phyloP scores from a whole-genome alignment of 2,113 vertebrate genomes.

The Morone chrysops region DNA sequence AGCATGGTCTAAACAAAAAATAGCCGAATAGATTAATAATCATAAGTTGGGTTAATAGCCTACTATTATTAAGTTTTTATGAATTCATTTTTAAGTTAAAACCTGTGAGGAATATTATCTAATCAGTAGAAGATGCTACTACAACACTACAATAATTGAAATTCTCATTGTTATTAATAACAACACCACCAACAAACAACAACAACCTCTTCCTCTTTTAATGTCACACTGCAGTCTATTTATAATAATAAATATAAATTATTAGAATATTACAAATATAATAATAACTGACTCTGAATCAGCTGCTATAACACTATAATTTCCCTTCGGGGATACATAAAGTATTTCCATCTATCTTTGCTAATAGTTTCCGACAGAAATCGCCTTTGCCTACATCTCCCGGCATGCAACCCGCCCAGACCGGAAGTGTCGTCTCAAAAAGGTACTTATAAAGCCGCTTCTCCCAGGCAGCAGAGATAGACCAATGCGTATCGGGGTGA shows the following conservation, averaged over 20 bases:
- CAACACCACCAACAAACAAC: no score
- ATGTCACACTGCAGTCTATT: no score
- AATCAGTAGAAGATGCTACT: not conserved
- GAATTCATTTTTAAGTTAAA: not conserved
- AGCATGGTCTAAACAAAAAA: not conserved
- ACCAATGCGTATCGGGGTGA: slow-evolving; percentile 75
- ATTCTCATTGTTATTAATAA: no score
- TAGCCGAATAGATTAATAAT: not conserved
- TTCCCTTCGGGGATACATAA: no score
- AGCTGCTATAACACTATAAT: no score
- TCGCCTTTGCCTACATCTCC: slow-evolving; percentile 85
- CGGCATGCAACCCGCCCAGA: slow-evolving; percentile 78
- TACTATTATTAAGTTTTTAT: not conserved
- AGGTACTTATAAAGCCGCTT: slow-evolving; percentile 84
- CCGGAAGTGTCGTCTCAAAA: slow-evolving; percentile 88
- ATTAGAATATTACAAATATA: no score
- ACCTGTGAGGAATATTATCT: not conserved
- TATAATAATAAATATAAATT: no score
- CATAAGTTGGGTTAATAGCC: not conserved
- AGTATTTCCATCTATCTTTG: no score
- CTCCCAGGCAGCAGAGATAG: slow-evolving; percentile 60
- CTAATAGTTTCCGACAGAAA: not conserved
- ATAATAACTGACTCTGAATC: no score
- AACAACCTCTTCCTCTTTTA: no score
- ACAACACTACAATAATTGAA: not conserved